Base-by-base conservation (phyloP, 1,140 invertebrate genomes). In the Helicoverpa zea region DNA sequence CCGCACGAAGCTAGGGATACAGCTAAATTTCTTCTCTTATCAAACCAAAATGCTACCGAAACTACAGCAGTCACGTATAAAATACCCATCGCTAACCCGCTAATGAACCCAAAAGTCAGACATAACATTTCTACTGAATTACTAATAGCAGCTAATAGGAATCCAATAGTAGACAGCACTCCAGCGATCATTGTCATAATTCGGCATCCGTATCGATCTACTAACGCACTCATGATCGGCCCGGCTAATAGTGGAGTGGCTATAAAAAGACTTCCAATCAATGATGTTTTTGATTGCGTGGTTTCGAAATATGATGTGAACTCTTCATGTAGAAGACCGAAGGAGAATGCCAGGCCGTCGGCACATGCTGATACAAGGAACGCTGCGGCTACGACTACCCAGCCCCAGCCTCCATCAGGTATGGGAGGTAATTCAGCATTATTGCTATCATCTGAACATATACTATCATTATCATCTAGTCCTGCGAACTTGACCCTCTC, bases 11-110 rank as follows among this genome's bases (percentile, higher is more conserved):
- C 93, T 61, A 94, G 73, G 30, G 93, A 94, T 2, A 98, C 98
- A 7, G 99, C 99, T 61, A 99, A 95, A 14, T 98, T 98, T 51
- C 98, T 96, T 88, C 97, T 97, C 84, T 98, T 98, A 84, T 99
- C 98, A 87, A 99, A 99, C 96, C 99, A 99, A 91, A 98, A 99
- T 4, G 98, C 98, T 59, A 99, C 98, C n/a, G 97, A 96, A 0
- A 99, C 98, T 10, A 98, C 98, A 1, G 97, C 97, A 1, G 98
- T 98, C 1, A 99, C 98, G 88, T 98, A 98, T 74, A 98, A 97
- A 51, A 98, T 95, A 3, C 98, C 97, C 92, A 99, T 96, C 0
- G 98, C 98, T 47, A 98, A 94, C 2, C 98, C 98, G 16, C 98
- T 97, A n/a, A 98, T 95, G 3, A 98, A 95, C 1, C 98, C 98